These are phyloP conservation scores for Scolanthus callimorphus DNA, from an alignment of 92 coral and sea anemone species.

Conservation along the genomic window DNA sequence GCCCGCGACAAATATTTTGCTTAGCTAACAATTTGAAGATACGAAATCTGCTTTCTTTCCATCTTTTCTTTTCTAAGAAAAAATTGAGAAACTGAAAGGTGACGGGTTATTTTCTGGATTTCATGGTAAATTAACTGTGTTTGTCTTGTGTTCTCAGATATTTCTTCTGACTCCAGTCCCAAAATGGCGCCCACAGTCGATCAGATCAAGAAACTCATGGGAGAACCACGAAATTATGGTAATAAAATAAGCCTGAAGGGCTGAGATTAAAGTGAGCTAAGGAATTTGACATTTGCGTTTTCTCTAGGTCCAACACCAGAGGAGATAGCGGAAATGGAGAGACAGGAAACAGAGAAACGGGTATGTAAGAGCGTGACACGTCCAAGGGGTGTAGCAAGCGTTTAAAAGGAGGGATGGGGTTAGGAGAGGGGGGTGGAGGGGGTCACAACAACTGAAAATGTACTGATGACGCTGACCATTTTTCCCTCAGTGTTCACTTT, in stretches of 20 bases:
- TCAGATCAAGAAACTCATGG: conserved; percentile 84
- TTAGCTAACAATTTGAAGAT: too few relatives aligned
- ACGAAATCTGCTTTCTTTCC: too few relatives aligned
- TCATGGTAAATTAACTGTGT: too few relatives aligned
- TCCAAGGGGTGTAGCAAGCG: too few relatives aligned
- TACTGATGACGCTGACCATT: too few relatives aligned
- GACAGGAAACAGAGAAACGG: conserved; percentile 82
- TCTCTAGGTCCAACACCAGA: conserved; percentile 93
- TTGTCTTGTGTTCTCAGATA: conserved; percentile 44
- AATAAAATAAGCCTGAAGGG: neutral
- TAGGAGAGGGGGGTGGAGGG: neutral
- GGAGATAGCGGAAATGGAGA: conserved; percentile 91
- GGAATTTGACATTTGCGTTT: neutral
- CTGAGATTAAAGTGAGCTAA: neutral
- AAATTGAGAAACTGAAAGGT: too few relatives aligned
- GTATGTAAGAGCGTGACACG: conserved; percentile 43
- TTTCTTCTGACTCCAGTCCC: conserved; percentile 59
- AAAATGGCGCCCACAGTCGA: conserved; percentile 88
- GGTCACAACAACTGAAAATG: too few relatives aligned
- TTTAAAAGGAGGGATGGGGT: too few relatives aligned
- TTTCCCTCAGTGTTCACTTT: too few relatives aligned
- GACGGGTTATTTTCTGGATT: too few relatives aligned
- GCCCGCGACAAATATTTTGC: too few relatives aligned
- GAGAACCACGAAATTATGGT: conserved; percentile 96
- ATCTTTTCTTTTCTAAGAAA: too few relatives aligned